Evolutionary conservation across 1,140 invertebrate genomes (phyloP), one percentile per base, ranked within the genome.

Genomic region (Apolygus lucorum): DNA sequence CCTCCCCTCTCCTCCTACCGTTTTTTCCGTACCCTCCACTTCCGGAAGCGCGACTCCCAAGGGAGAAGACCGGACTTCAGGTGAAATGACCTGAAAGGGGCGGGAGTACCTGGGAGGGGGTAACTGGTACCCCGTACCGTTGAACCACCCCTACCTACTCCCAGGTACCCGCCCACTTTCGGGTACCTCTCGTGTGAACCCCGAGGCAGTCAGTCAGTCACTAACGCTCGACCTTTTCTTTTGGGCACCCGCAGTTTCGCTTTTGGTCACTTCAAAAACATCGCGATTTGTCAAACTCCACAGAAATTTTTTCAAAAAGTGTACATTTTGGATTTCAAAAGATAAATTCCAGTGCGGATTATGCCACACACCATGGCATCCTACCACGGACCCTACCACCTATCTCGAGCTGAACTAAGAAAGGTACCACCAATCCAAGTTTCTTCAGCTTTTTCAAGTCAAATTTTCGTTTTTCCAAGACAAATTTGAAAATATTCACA

Each of bases 361-460:
- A 59, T 59, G 54, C 54, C 54, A 4, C 54, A 59, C 2, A 59
- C 54, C 13, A 59, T 59, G 54, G 54, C 54, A 8, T 59, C 22
- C 22, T 59, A 59, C 54, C 54, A 59, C 2, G 54, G 54, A 59
- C 54, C 54, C 22, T 59, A 59, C 22, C 54, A 59, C 54, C 8
- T 59, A 21, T 17, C 13, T 24, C 8, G 54, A 59, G 54, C 54
- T 24, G 54, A 59, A 22, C 54, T 59, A 4, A 13, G 54, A 59
- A 59, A 59, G 54, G 54, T 59, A 59, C 54, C 22, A 24, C 34
- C 4, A 42, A n/a, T n/a, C n/a, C n/a, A n/a, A n/a, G n/a, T n/a
- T n/a, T n/a, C n/a, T n/a, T n/a, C n/a, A n/a, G n/a, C n/a, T n/a
- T n/a, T n/a, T n/a, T n/a, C n/a, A n/a, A n/a, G n/a, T n/a, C n/a